These are phyloP conservation scores for Hoplias malabaricus DNA, from an alignment of 2,113 vertebrate genomes.

Conservation along the genomic window DNA sequence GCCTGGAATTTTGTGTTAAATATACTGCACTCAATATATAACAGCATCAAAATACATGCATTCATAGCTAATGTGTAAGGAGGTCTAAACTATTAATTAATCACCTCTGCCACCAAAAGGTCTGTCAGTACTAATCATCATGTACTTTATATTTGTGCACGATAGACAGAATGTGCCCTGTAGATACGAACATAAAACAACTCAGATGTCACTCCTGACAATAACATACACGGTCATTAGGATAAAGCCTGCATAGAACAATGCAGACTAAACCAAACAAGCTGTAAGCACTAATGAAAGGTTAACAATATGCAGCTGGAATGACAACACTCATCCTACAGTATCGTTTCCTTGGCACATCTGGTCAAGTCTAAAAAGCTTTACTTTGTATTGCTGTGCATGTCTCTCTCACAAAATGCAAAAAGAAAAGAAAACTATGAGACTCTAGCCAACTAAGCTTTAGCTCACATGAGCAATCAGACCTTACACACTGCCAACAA, in stretches of 20 bases:
- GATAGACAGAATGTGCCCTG: background rate
- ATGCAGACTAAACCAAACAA: background rate
- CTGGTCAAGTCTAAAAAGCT: background rate
- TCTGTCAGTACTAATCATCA: conserved; percentile 1
- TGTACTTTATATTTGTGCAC: background rate
- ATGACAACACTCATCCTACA: background rate
- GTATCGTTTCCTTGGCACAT: conserved; percentile 1
- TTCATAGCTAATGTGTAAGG: background rate
- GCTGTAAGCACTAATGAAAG: background rate
- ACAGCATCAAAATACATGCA: background rate
- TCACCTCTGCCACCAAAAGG: background rate
- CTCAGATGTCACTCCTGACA: background rate
- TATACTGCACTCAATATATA: background rate
- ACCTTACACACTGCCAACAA: conserved; percentile 47
- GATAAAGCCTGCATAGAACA: background rate
- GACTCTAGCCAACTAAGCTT: conserved; percentile 47
- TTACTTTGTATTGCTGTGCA: background rate
- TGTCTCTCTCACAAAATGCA: background rate
- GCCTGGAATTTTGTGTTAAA: background rate
- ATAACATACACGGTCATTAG: too few species aligned
- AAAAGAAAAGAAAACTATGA: conserved; percentile 41
- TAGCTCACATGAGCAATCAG: conserved; percentile 57
- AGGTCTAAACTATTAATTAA: background rate
- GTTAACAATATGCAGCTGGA: background rate
- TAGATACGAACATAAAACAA: background rate